phyloP scores from a whole-genome alignment of 2,888 invertebrate species.

The Monopis laevigella region DNA sequence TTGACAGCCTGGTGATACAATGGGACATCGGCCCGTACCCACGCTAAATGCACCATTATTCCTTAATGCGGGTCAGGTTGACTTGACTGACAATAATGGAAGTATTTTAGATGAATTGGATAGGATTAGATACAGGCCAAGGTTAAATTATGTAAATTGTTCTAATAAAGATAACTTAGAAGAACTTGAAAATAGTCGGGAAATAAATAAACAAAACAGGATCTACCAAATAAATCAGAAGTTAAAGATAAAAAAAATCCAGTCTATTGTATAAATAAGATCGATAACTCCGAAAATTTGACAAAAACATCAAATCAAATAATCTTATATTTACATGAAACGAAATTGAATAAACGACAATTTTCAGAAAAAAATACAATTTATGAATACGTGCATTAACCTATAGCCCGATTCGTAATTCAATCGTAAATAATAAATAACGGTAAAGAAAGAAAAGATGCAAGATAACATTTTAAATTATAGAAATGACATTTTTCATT shows the following conservation, averaged over 20 bases:
- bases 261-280: no score
- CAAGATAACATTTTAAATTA: conserved; percentile 28
- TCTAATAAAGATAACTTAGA: no score
- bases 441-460: conserved; percentile 31
- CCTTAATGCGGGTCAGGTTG: conserved; percentile 49
- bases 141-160: no score
- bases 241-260: no score
- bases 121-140: conserved; percentile 32
- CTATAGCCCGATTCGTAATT: conserved; percentile 1
- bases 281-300: no score
- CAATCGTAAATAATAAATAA: conserved; percentile 30
- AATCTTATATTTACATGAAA: no score
- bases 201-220: no score
- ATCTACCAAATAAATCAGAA: no score
- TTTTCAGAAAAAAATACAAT: neutral
- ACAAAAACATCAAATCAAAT: no score
- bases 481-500: conserved; percentile 41
- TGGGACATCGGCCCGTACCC: conserved; percentile 27
- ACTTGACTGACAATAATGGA: conserved; percentile 39
- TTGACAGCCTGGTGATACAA: conserved; percentile 42
- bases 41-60: conserved; percentile 36
- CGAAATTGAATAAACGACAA: neutral
- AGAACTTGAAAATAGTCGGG: no score
- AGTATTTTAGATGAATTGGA: conserved; percentile 43
- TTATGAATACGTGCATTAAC: conserved; percentile 5